phyloP scores from a whole-genome alignment of 2,113 vertebrate genomes.

The Montifringilla adamsi region DNA sequence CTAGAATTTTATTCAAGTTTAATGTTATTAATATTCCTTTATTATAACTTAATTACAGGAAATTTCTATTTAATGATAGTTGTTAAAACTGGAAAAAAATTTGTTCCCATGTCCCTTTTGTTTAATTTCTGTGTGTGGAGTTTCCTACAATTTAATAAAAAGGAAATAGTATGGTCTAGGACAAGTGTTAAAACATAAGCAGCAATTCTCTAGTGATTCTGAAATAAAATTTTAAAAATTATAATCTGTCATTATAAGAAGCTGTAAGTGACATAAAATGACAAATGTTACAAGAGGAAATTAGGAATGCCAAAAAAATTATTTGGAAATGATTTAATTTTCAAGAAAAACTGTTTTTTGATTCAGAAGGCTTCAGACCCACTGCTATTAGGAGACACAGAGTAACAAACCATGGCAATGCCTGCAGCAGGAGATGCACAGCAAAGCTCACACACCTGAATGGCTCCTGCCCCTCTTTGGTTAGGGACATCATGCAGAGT shows the following conservation, averaged over 20 bases:
- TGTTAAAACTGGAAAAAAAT: background rate
- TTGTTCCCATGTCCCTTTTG: background rate
- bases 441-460: background rate
- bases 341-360: background rate
- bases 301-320: background rate
- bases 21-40: background rate
- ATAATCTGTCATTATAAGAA: background rate
- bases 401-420: background rate
- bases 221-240: background rate
- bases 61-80: background rate
- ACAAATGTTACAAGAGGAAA: background rate
- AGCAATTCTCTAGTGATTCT: background rate
- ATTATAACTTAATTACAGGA: background rate
- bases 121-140: background rate
- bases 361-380: background rate
- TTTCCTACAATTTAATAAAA: slow-evolving; percentile 29
- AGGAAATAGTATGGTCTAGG: background rate
- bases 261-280: background rate
- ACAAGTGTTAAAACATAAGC: background rate
- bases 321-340: background rate
- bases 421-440: background rate
- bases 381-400: background rate
- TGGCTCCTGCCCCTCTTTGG: background rate
- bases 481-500: background rate
- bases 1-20: background rate